Base-by-base conservation (phyloP, 2,113 vertebrate genomes). In the Penelope pileata region DNA sequence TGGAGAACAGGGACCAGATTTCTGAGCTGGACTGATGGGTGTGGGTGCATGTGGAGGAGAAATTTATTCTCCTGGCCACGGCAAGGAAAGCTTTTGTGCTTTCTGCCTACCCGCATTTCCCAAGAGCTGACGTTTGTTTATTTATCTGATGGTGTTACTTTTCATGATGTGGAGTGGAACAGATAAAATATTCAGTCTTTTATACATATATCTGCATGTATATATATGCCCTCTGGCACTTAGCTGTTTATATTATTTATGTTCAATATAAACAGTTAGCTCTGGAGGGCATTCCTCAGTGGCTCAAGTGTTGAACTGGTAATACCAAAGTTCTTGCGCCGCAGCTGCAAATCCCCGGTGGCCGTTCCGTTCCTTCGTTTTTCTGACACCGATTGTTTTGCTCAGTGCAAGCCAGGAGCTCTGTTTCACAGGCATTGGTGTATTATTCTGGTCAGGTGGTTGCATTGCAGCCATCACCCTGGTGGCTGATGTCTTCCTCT, bases 111-210 rank as follows among this genome's bases (percentile, higher is more conserved):
- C 70, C 93, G 51, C 53, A 62, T 94, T 98, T 95, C 96, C 90
- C 90, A 93, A 96, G 92, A 96, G 91, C 84, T 96, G 97, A 88
- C 96, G 82, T 95, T 93, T 95, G 91, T 90, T 95, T 96, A 95
- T 96, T 98, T 98, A 93, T 86, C 60, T 83, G 26, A 56, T 84
- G 53, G 47, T 96, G 75, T 97, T 94, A 93, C 91, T 67, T 94
- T 96, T 96, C 92, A 32, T 67, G 84, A 82, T 91, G 72, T 59
- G 59, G 92, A 96, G 84, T 93, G 51, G 92, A 95, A 85, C 75
- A 92, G 59, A 88, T 45, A 86, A 94, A 90, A 82, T 77, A 83
- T 69, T 93, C 96, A 92, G 83, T 91, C 75, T 69, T 90, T 92
- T 74, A 58, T 66, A 70, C 68, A 83, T 93, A 82, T 73, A 40